Conservation (phyloP, 2,797 vertebrate species). For the Yasuhikotakia modesta region DNA sequence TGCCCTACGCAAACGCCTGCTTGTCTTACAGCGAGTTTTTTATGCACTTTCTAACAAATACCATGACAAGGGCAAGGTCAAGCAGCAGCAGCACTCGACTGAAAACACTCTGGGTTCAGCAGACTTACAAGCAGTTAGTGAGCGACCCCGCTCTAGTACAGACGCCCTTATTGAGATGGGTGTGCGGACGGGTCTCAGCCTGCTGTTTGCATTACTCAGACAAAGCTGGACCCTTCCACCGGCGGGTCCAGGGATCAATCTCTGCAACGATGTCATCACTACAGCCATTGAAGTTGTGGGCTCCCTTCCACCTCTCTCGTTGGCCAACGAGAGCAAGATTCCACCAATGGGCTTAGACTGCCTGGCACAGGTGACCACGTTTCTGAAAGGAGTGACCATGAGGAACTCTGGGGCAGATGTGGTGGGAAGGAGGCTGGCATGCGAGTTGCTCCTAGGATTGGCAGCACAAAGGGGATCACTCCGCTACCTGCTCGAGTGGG, state of each 20-base stretch:
- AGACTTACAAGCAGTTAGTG: slow-evolving; percentile 90
- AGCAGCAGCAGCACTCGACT: slow-evolving; percentile 93
- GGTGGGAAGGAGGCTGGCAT: slow-evolving; percentile 90
- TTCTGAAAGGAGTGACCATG: slow-evolving; percentile 96
- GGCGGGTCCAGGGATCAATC: slow-evolving; percentile 83
- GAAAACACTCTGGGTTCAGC: slow-evolving; percentile 88
- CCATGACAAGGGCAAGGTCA: slow-evolving; percentile 95
- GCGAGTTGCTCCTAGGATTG: slow-evolving; percentile 91
- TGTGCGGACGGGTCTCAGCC: slow-evolving; percentile 92
- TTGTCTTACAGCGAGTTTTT: slow-evolving; percentile 95
- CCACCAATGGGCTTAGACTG: slow-evolving; percentile 97
- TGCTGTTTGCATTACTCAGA: slow-evolving; percentile 93
- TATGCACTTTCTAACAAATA: slow-evolving; percentile 98
- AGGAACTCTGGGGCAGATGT: slow-evolving; percentile 94
- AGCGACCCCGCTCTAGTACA: slow-evolving; percentile 93
- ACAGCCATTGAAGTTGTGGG: slow-evolving; percentile 96
- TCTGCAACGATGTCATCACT: slow-evolving; percentile 96
- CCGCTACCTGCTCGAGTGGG: slow-evolving; percentile 96
- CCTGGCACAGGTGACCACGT: slow-evolving; percentile 93
- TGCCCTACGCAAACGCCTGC: slow-evolving; percentile 89
- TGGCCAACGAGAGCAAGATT: slow-evolving; percentile 99
- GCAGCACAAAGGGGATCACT: slow-evolving; percentile 94
- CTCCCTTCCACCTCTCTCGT: slow-evolving; percentile 91
- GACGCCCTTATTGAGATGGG: slow-evolving; percentile 99
- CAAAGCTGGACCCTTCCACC: slow-evolving; percentile 96